Base-by-base conservation (phyloP, 1,140 invertebrate genomes). In the Orchestia grillus region DNA sequence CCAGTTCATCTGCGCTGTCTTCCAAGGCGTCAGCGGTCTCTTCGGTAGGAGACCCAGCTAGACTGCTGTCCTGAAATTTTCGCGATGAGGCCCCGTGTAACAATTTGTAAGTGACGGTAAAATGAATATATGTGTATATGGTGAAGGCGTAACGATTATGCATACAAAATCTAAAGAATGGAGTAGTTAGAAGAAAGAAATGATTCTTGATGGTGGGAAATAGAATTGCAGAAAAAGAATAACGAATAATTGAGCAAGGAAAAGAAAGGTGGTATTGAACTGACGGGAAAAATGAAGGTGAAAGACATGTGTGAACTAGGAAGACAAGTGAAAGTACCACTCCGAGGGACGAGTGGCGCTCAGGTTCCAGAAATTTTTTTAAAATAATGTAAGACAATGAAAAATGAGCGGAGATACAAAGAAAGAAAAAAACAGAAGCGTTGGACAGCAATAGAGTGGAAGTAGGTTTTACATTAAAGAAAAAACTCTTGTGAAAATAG, bases 31-130 rank as follows among this genome's bases (percentile, higher is more conserved):
- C 92, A 15, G 44, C 92, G 1, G 92, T 94, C 36, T 94, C 92
- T 40, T 94, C 92, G 92, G 92, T 94, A 40, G 92, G 92, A 41
- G 92, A 94, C 6, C 92, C 92, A 8, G 92, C 92, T 19, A 94
- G 44, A 40, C 92, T 94, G 92, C 92, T 94, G 44, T 94, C 92
- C 92, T 94, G 44, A 1, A 77, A 77, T 91, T 4, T 91, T 91
- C 4, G 41, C 41, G 15, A 91, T 11, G 28, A 91, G 28, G 42
- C 15, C 3, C 88, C 11, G 6, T 91, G 41, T 42, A 77, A 36
- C 62, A 23, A 15, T 77, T 77, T 36, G 28, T 15, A 77, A 77
- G 36, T 77, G 11, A 77, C 62, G 62, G 36, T 77, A 3, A 15
- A 36, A 23, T 23, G 62, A 77, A 77, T 36, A 77, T 1, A 77